Evolutionary conservation across 2,888 invertebrate genomes (phyloP), one percentile per base, ranked within the genome.

Genomic region (Drosophila hamatofila): DNA sequence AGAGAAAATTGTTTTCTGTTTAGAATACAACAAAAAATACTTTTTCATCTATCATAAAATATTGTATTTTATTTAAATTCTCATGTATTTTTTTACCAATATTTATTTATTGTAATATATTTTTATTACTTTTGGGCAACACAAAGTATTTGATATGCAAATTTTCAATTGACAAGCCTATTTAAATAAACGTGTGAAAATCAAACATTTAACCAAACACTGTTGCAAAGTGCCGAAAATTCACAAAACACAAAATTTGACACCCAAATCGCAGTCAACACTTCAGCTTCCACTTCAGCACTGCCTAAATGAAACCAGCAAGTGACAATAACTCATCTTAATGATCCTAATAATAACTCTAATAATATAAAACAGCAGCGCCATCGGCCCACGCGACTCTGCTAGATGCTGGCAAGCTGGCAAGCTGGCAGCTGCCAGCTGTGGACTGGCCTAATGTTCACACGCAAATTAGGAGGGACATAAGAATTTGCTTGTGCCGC

Each of bases 381-480:
- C 14, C 54, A 51, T 68, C 71, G 42, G 62, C 83, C 81, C 81
- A 80, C 83, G 80, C 81, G 74, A 62, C 78, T 62, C 56, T 35
- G 23, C 33, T 16, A 51, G 35, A 33, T 51, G 55, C 48, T 37
- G 42, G 37, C 52, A 55, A 49, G 48, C 39, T 18, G 42, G 52
- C 52, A 14, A 55, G 41, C 5, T 41, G 41, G 5, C 41, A 25
- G 35, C 46, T 25, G 37, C 27, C 57, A 51, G 61, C 39, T 51
- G 49, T 46, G 51, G 83, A 58, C 68, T 66, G 62, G 56, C 57
- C 25, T 46, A 71, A 80, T 72, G 78, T 90, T 89, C 91, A 90
- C 89, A 89, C 89, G 90, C 91, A 89, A 89, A 89, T 89, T 89
- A 89, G 91, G 83, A 89, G 79, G 80, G 78, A 79, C 79, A 87